Evolutionary conservation across 2,113 vertebrate genomes (phyloP).

Genomic region (Colinus virginianus): DNA sequence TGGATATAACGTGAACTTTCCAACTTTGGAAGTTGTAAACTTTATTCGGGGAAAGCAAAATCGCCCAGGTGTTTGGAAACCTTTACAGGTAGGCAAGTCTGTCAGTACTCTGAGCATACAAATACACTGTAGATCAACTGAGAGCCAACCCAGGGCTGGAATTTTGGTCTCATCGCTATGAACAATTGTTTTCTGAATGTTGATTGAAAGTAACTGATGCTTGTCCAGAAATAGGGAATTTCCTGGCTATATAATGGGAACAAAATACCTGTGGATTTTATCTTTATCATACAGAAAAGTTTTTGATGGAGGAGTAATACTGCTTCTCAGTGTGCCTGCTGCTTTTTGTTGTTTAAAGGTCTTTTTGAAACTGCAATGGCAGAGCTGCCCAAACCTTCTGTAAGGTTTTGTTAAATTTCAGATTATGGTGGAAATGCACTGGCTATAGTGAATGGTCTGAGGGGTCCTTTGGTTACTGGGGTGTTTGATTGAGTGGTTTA

Average conservation of each 20-base stretch:
- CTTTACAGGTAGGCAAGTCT: not conserved
- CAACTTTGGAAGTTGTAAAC: not conserved
- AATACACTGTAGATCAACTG: not conserved
- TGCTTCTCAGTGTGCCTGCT: not conserved
- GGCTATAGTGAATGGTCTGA: not conserved
- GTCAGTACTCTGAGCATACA: not conserved
- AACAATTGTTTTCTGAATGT: not conserved
- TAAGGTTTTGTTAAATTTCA: not conserved
- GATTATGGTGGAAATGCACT: not conserved
- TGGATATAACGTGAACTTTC: not conserved
- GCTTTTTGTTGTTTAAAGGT: not conserved
- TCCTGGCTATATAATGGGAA: not conserved
- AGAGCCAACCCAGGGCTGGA: not conserved
- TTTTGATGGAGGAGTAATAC: not conserved
- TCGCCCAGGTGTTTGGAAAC: not conserved
- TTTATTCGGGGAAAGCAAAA: not conserved
- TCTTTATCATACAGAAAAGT: not conserved
- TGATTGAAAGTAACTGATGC: not conserved
- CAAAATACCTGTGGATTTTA: not conserved
- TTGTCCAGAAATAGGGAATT: not conserved
- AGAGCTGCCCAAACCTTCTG: not conserved
- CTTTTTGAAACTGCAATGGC: not conserved
- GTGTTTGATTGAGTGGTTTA: not conserved
- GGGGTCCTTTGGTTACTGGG: not conserved
- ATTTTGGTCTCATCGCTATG: not conserved